phyloP scores from a whole-genome alignment of 2,113 vertebrate genomes.

The Azemiops feae region DNA sequence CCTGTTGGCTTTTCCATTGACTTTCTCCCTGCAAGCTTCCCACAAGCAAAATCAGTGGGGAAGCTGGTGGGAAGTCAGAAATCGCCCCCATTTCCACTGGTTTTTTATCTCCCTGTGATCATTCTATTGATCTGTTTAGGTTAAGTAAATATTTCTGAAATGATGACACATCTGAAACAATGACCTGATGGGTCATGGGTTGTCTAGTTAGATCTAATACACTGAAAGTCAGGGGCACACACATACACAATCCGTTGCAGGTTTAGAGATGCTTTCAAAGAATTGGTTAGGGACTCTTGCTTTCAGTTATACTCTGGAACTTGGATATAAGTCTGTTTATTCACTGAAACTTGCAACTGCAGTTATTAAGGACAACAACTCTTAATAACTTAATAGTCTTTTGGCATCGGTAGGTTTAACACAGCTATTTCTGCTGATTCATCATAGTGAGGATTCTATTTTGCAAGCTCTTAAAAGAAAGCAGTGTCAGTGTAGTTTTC shows the following conservation, averaged over 20 bases:
- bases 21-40: background rate
- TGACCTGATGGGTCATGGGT: background rate
- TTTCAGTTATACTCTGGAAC: background rate
- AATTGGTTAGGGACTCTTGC: background rate
- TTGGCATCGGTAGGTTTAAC: background rate
- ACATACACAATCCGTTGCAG: background rate
- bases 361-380: background rate
- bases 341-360: accelerated
- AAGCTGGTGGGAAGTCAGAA: background rate
- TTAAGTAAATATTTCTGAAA: background rate
- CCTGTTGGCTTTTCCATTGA: background rate
- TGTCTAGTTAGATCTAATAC: background rate
- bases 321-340: background rate
- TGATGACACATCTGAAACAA: background rate
- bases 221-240: background rate
- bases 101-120: background rate
- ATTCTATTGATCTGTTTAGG: background rate
- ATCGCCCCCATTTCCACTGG: background rate
- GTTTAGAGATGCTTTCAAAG: background rate
- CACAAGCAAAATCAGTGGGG: background rate
- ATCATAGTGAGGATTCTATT: background rate
- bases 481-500: too few species aligned
- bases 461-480: background rate
- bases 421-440: background rate
- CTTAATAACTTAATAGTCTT: background rate